Evolutionary conservation across 2,797 vertebrate genomes (phyloP), one percentile per base, ranked within the genome.

Genomic region (Enteromius argenteus): DNA sequence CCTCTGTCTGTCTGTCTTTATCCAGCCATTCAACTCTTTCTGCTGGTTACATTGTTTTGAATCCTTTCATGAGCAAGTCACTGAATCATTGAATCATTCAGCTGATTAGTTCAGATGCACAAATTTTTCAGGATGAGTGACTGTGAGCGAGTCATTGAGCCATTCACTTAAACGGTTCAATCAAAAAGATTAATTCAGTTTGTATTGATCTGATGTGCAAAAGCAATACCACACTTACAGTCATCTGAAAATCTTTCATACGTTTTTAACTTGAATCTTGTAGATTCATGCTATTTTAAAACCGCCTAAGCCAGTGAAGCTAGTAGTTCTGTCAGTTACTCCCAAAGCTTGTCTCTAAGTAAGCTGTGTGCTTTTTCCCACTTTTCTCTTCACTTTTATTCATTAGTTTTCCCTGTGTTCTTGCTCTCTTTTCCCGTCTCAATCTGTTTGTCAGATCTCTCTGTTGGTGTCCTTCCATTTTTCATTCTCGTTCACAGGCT

Each of bases 401-500:
- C 35, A 32, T 3, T 19, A n/a, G 17, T 80, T 66, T 79, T 73
- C 51, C 19, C 60, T 10, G 32, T 30, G 11, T 81, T 49, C 78
- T 62, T 69, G 42, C 44, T 21, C 51, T 84, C 42, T 77, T 15
- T 64, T 39, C 6, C 51, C n/a, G 49, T 79, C 23, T 72, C 64
- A 67, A 37, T 74, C 77, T 60, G 79, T 87, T 49, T 19, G 49
- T 80, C 68, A 60, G 56, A 72, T 72, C 51, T 58, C 51, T 60
- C 67, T 46, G 23, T 44, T 44, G 37, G 23, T 60, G 13, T 62
- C 15, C 37, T 77, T 32, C 71, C 56, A 49, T 60, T 51, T 80
- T 14, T 77, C 82, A 58, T 78, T 78, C 80, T 77, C 46, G 13
- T 76, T 77, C 71, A 60, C 81, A 51, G 46, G 30, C 39, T 80